Evolutionary conservation across 2,113 vertebrate genomes (phyloP).

Genomic region (Cranoglanis bouderius): DNA sequence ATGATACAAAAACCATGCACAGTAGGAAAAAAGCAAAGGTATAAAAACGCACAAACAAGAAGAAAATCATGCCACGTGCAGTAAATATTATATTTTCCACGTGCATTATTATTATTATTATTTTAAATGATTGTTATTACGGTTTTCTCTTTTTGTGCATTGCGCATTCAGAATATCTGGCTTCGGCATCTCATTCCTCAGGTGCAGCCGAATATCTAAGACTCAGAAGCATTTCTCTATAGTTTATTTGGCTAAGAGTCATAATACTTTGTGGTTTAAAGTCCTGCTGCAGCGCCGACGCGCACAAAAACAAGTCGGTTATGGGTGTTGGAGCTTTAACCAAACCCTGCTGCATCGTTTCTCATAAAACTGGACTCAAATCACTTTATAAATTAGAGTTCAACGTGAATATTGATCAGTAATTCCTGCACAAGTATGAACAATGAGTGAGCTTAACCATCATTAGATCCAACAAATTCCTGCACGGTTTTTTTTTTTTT

Average conservation of each 20-base stretch:
- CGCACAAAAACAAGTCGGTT: background rate
- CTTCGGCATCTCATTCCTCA: background rate
- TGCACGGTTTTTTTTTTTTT: too few species aligned
- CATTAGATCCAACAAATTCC: background rate
- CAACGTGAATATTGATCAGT: too few species aligned
- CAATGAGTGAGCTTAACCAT: background rate
- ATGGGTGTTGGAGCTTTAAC: background rate
- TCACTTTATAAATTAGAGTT: too few species aligned
- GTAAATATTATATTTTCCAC: background rate
- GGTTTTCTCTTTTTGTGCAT: background rate
- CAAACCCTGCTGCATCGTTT: background rate
- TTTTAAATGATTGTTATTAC: background rate
- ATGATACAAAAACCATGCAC: background rate
- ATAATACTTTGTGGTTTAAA: background rate
- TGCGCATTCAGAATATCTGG: background rate
- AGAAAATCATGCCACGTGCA: background rate
- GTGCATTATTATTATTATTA: background rate
- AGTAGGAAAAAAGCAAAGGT: background rate
- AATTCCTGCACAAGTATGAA: background rate
- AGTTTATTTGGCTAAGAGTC: background rate
- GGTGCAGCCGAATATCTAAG: background rate
- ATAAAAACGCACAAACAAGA: background rate
- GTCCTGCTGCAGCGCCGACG: background rate
- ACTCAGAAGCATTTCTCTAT: background rate
- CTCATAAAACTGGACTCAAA: background rate